phyloP scores from a whole-genome alignment of 1,140 invertebrate species.

The Zaprionus taronus region DNA sequence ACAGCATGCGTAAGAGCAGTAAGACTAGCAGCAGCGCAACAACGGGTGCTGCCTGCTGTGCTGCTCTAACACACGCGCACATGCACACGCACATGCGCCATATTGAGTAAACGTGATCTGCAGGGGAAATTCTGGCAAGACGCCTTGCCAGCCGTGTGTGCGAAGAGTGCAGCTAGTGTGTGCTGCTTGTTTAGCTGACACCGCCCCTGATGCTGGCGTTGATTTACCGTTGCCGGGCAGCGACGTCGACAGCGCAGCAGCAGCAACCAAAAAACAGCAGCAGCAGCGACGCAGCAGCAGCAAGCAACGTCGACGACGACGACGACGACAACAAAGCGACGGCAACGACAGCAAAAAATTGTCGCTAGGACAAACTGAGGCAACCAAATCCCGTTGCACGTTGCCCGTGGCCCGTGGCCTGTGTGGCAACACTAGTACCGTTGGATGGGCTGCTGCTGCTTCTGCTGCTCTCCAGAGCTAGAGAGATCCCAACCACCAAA shows the following conservation, averaged over 20 bases:
- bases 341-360: conserved; percentile 12
- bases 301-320: conserved; percentile 26
- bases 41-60: conserved; percentile 21
- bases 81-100: conserved; percentile 62
- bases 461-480: conserved; percentile 12
- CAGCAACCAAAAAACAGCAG: conserved; percentile 15
- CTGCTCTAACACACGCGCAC: conserved; percentile 15
- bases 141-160: conserved; percentile 1
- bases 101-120: conserved; percentile 44
- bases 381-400: neutral
- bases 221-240: conserved; percentile 71
- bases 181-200: conserved; percentile 36
- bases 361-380: conserved; percentile 21
- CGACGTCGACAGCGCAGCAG: conserved; percentile 23
- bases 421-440: conserved; percentile 13
- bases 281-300: conserved; percentile 25
- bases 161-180: conserved; percentile 49
- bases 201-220: conserved; percentile 61
- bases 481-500: conserved; percentile 60
- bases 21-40: neutral
- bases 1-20: conserved; percentile 29
- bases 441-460: conserved; percentile 20
- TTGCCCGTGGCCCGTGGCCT: neutral
- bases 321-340: conserved; percentile 19
- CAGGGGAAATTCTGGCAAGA: conserved; percentile 54